A percentile compares a stretch with the other conserved stretches of the same genome.
Evolutionary conservation across 1,140 invertebrate species (phyloP).

Genomic region (Leptinotarsa lineolata): DNA sequence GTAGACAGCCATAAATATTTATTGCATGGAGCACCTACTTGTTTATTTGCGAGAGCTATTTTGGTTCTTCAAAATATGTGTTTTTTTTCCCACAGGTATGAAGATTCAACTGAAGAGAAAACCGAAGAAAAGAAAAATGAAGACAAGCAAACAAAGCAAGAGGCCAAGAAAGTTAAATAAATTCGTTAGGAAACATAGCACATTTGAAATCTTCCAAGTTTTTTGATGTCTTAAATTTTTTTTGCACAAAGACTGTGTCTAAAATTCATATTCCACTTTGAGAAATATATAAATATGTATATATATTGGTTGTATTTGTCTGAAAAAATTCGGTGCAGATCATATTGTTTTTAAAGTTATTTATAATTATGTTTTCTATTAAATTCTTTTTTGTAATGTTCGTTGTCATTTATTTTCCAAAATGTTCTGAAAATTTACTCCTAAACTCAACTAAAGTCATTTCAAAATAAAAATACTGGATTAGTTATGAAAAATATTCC

Average conservation of each 20-base stretch:
- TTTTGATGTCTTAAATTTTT: slow-evolving; percentile 12
- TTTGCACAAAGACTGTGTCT: slow-evolving; percentile 26
- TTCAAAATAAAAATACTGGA: too few relatives aligned
- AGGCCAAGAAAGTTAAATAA: slow-evolving; percentile 34
- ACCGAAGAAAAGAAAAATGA: slow-evolving; percentile 30
- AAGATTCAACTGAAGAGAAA: slow-evolving; percentile 39
- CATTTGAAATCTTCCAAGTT: slow-evolving; percentile 20
- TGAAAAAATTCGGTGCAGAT: slow-evolving; percentile 23
- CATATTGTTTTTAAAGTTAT: slow-evolving; percentile 30
- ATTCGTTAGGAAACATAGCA: not conserved
- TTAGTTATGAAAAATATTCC: too few relatives aligned
- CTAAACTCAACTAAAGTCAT: too few relatives aligned
- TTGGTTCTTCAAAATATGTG: not conserved
- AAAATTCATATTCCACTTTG: not conserved
- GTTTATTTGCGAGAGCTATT: not conserved
- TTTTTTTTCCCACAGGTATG: slow-evolving; percentile 30
- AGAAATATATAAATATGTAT: too few relatives aligned
- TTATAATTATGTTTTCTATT: slow-evolving; percentile 34
- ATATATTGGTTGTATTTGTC: not conserved
- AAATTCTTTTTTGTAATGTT: slow-evolving; percentile 18
- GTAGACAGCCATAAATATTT: not conserved
- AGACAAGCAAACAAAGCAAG: slow-evolving; percentile 35
- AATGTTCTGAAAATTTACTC: too few relatives aligned
- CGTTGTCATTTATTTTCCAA: too few relatives aligned
- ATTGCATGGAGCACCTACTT: not conserved